These are phyloP conservation scores for Tachyglossus aculeatus DNA, from an alignment of 2,797 vertebrate species.

Conservation along the genomic window DNA sequence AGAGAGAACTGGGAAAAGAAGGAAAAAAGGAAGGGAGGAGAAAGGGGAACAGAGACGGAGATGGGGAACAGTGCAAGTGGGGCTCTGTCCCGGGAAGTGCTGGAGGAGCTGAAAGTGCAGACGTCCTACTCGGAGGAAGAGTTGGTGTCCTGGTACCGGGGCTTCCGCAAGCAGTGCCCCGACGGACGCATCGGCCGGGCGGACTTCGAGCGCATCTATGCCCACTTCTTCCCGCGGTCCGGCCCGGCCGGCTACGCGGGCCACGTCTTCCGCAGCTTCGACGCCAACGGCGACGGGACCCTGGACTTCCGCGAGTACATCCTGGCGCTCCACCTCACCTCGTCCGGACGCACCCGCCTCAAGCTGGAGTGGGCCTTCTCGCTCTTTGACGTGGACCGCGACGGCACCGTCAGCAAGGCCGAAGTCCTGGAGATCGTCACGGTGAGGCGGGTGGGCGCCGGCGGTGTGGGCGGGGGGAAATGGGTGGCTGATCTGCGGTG, in stretches of 20 bases:
- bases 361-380: slow-evolving; percentile 96
- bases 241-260: slow-evolving; percentile 87
- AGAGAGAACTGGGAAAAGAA: neutral
- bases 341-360: slow-evolving; percentile 84
- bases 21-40: neutral
- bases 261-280: slow-evolving; percentile 94
- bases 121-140: slow-evolving; percentile 88
- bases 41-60: neutral
- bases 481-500: too few species aligned
- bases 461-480: too few species aligned
- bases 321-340: slow-evolving; percentile 91
- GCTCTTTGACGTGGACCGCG: slow-evolving; percentile 91
- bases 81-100: slow-evolving; percentile 86
- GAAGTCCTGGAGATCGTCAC: slow-evolving; percentile 90
- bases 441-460: slow-evolving; percentile 70
- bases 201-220: slow-evolving; percentile 91
- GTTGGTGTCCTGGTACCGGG: slow-evolving; percentile 88
- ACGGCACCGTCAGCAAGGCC: slow-evolving; percentile 89
- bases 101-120: slow-evolving; percentile 89
- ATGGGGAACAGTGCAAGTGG: slow-evolving; percentile 92
- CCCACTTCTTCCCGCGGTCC: slow-evolving; percentile 89
- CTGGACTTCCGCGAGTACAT: slow-evolving; percentile 95
- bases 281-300: slow-evolving; percentile 89
- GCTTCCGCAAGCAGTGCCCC: slow-evolving; percentile 90
- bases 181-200: slow-evolving; percentile 83